Evolutionary conservation across 2,797 vertebrate genomes (phyloP).

Genomic region (Limosa lapponica): DNA sequence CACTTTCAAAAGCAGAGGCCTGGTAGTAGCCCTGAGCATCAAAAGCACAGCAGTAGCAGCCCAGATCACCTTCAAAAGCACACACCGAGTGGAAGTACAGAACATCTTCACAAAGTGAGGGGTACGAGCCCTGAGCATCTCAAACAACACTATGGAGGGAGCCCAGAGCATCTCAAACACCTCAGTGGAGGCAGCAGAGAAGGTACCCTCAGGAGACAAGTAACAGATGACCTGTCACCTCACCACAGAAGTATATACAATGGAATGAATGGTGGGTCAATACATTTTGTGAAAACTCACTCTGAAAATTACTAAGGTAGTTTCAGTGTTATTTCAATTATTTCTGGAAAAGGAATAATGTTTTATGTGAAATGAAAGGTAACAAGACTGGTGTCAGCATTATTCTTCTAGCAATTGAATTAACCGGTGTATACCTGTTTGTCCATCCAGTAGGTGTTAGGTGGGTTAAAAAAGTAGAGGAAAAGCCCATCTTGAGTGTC

Average conservation of each 20-base stretch:
- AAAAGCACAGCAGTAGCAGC: constrained; percentile 79
- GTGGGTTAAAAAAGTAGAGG: neutral
- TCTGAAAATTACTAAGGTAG: constrained; percentile 20
- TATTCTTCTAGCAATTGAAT: neutral
- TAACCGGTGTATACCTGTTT: neutral
- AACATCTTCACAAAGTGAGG: constrained; percentile 88
- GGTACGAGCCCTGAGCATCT: constrained; percentile 90
- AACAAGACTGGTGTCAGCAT: neutral
- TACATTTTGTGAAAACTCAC: constrained; percentile 31
- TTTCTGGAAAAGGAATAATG: neutral
- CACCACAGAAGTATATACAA: constrained; percentile 95
- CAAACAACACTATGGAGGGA: constrained; percentile 84
- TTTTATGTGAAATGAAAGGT: neutral
- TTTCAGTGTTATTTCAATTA: neutral
- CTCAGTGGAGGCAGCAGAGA: constrained; percentile 81
- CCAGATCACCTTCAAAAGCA: constrained; percentile 85
- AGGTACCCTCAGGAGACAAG: constrained; percentile 84
- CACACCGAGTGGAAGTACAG: constrained; percentile 81
- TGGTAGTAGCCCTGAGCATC: constrained; percentile 83
- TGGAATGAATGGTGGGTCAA: constrained; percentile 95
- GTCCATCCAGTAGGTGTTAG: neutral
- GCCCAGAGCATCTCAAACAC: constrained; percentile 86
- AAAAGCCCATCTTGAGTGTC: neutral
- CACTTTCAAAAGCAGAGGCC: constrained; percentile 88
- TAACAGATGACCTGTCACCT: constrained; percentile 84